Conservation (phyloP, 92 coral and sea anemone species). For the Phenganax stokvisi region DNA sequence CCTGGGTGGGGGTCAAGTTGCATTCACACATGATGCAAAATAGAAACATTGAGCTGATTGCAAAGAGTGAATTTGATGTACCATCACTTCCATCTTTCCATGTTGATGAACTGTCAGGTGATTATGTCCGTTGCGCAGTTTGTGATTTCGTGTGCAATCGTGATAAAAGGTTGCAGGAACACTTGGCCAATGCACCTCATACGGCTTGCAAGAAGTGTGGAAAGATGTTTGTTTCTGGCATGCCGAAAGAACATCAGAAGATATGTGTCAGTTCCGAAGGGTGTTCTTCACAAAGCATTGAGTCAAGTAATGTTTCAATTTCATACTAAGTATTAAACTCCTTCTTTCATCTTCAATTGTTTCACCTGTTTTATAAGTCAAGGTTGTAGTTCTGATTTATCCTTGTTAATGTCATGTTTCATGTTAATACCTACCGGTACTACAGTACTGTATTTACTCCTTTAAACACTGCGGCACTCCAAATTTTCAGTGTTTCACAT, state of each 20-base stretch:
- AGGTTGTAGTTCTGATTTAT: too few relatives aligned
- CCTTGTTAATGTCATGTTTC: too few relatives aligned
- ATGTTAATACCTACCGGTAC: too few relatives aligned
- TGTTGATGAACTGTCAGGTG: slow-evolving; percentile 2
- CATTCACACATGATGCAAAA: slow-evolving; percentile 46
- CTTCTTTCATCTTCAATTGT: too few relatives aligned
- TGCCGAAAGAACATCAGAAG: slow-evolving; percentile 54
- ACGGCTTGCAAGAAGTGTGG: slow-evolving; percentile 60
- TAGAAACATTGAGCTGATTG: not conserved
- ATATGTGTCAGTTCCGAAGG: slow-evolving; percentile 21
- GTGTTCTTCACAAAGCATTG: not conserved
- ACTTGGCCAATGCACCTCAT: slow-evolving; percentile 52
- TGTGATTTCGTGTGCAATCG: slow-evolving; percentile 36
- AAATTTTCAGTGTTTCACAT: too few relatives aligned
- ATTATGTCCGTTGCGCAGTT: slow-evolving; percentile 10
- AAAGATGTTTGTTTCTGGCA: slow-evolving; percentile 48
- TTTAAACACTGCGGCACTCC: too few relatives aligned
- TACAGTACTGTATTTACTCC: too few relatives aligned
- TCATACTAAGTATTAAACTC: too few relatives aligned
- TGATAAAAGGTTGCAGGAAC: slow-evolving; percentile 45
- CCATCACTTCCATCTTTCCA: not conserved
- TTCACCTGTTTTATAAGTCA: too few relatives aligned
- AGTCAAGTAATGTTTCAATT: not conserved
- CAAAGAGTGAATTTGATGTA: slow-evolving; percentile 23
- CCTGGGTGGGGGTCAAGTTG: slow-evolving; percentile 69